phyloP scores from a whole-genome alignment of 1,140 invertebrate species.

The Alviniconcha marisindica region DNA sequence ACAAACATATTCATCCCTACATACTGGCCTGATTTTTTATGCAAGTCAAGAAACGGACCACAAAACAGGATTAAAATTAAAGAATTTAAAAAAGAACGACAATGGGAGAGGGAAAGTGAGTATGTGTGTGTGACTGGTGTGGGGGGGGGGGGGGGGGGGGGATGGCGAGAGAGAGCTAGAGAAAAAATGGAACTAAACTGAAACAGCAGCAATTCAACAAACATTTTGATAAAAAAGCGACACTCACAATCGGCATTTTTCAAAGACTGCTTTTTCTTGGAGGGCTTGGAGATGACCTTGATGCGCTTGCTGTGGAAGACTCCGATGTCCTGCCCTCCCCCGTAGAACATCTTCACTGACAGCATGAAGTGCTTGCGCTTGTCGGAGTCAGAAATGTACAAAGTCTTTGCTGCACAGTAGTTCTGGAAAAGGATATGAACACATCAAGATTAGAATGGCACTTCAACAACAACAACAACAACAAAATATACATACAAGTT shows the following conservation, averaged over 20 bases:
- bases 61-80: too few species aligned
- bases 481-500: too few species aligned
- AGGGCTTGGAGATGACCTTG: constrained; percentile 99
- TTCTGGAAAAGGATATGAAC: constrained; percentile 89
- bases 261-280: constrained; percentile 99
- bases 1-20: too few species aligned
- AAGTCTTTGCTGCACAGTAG: constrained; percentile 99
- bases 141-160: too few species aligned
- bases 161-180: too few species aligned
- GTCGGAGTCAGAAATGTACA: constrained; percentile 99
- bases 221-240: background rate
- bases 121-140: too few species aligned
- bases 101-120: too few species aligned
- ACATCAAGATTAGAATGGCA: too few species aligned
- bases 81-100: too few species aligned
- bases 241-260: constrained; percentile 96
- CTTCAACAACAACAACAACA: too few species aligned
- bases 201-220: background rate
- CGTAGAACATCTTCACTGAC: constrained; percentile 99
- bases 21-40: too few species aligned
- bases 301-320: constrained; percentile 99
- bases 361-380: constrained; percentile 99
- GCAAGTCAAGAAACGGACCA: too few species aligned
- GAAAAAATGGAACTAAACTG: background rate
- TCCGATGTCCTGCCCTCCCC: constrained; percentile 98